Evolutionary conservation across 2,888 invertebrate genomes (phyloP), one percentile per base, ranked within the genome.

Genomic region (Cyaniris semiargus): DNA sequence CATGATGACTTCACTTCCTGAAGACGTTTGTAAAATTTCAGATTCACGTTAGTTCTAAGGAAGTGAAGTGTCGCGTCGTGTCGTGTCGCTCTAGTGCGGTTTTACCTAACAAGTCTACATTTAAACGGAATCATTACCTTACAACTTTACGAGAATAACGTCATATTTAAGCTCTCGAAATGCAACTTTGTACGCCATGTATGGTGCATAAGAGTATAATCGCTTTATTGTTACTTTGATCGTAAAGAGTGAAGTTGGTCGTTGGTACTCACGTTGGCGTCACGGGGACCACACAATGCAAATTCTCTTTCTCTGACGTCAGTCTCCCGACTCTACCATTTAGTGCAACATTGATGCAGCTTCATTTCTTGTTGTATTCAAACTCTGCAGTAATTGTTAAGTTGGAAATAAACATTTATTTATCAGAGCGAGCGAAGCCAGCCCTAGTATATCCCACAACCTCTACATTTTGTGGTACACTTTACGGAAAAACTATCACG

Each of bases 281-380:
- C 70, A 76, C 15, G 23, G 21, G 58, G 15, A 76, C n/a, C 23
- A 34, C 34, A 71, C 76, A 58, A 76, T 70, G 53, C 27, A 18
- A 31, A 76, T 53, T 21, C n/a, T 56, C 15, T 53, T 74, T 27
- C 31, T 27, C 10, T 74, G 74, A 74, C 74, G 27, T 74, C 74
- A 71, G 34, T 38, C n/a, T 18, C 18, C 18, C 15, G 4, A 48
- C 48, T 48, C 15, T 15, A 48, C 48, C 15, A 18, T 44, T 44
- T 44, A 44, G 44, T 53, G 53, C 13, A 53, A 53, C 53, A 53
- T 53, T 18, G 53, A 53, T 18, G 53, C 53, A 18, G 53, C 53
- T 53, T 53, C 4, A 53, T 18, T 53, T 53, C 15, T 53, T 53
- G 18, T 18, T 53, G 53, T 18, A 18, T 53, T 18, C 13, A 48